Conservation (phyloP, 2,888 invertebrate genomes). For the Heteropelma amictum region DNA sequence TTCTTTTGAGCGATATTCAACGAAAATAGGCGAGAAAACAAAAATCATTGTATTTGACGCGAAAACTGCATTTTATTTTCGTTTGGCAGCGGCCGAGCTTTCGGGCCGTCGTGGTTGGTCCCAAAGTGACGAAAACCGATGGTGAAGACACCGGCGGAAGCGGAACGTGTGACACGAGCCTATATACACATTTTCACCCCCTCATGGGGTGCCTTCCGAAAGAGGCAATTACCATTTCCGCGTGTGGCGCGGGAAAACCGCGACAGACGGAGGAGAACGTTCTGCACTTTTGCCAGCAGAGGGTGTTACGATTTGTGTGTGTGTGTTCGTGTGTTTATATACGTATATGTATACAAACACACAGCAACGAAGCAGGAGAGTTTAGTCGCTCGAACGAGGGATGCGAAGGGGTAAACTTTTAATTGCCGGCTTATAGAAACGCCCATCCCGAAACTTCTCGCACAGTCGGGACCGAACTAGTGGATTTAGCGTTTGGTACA, state of each 20-base stretch:
- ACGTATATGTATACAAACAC: background rate
- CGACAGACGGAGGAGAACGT: conserved; percentile 7
- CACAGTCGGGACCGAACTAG: background rate
- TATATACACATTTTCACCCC: too few relatives aligned
- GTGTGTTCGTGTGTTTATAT: background rate
- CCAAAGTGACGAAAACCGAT: too few relatives aligned
- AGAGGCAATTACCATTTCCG: conserved; percentile 50
- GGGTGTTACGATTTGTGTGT: conserved; percentile 3
- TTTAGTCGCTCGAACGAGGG: background rate
- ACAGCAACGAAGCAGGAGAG: background rate
- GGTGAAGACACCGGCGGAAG: too few relatives aligned
- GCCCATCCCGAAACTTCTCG: conserved; percentile 25
- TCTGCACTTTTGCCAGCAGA: conserved; percentile 31
- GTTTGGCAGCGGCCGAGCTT: too few relatives aligned
- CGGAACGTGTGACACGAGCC: too few relatives aligned
- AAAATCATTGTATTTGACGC: too few relatives aligned
- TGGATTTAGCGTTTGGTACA: background rate
- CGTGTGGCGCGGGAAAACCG: conserved; percentile 33
- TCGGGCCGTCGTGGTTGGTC: too few relatives aligned
- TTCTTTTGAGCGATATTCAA: too few relatives aligned
- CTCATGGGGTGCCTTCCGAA: too few relatives aligned
- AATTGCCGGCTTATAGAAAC: conserved; percentile 61
- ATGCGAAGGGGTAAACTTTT: conserved; percentile 59
- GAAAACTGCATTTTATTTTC: too few relatives aligned
- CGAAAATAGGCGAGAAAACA: too few relatives aligned